phyloP scores from a whole-genome alignment of 2,113 vertebrate genomes.

The Phalacrocorax pelagicus region DNA sequence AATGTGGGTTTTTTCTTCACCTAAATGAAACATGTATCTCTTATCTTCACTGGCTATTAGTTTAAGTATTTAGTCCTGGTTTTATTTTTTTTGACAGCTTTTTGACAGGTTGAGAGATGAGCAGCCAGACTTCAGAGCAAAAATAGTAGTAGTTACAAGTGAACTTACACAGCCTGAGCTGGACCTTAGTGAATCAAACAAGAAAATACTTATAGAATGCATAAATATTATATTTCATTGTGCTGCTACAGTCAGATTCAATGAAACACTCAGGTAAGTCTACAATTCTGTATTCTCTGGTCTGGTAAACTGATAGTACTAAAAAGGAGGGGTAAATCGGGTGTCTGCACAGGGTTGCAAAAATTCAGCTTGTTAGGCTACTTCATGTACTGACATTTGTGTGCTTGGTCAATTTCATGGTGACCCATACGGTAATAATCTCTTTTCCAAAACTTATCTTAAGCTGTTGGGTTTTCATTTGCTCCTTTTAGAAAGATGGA shows the following conservation, averaged over 20 bases:
- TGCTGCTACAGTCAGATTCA: constrained; percentile 95
- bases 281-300: not conserved
- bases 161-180: constrained; percentile 89
- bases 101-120: constrained; percentile 92
- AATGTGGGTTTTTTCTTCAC: not conserved
- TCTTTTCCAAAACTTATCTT: no score
- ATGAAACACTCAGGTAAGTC: constrained; percentile 92
- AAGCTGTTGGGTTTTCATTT: not conserved
- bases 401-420: not conserved
- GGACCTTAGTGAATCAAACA: constrained; percentile 85
- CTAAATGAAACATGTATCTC: not conserved
- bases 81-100: constrained; percentile 75
- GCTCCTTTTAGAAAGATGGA: not conserved
- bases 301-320: not conserved
- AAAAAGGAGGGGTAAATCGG: not conserved
- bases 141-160: constrained; percentile 88
- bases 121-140: constrained; percentile 88
- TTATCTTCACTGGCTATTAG: not conserved
- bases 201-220: constrained; percentile 79
- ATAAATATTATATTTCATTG: constrained; percentile 94
- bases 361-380: not conserved
- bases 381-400: not conserved
- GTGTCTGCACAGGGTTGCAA: not conserved
- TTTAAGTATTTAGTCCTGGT: not conserved
- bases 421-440: not conserved